A percentile compares a stretch with the other conserved stretches of the same genome.
Evolutionary conservation across 2,888 invertebrate species (phyloP).

Genomic region (Sinodicranocentrus sp.): DNA sequence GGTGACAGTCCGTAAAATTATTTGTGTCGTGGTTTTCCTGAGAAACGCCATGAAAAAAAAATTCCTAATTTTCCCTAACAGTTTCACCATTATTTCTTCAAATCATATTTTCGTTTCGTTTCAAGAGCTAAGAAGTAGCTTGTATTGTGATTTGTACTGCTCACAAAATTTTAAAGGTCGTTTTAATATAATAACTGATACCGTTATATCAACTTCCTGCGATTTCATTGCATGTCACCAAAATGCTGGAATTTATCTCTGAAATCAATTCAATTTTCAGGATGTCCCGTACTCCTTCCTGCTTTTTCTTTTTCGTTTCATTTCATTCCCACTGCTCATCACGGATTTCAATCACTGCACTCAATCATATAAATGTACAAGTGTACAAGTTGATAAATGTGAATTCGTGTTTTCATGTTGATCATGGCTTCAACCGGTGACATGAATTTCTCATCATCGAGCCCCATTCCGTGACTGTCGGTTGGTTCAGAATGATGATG

Average conservation of each 20-base stretch:
- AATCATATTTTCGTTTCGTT: too few species aligned
- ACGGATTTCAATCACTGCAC: slow-evolving; percentile 14
- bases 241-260: neutral
- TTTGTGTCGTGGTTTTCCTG: neutral
- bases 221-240: neutral
- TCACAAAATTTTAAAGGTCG: too few species aligned
- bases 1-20: slow-evolving; percentile 42
- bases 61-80: too few species aligned
- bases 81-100: too few species aligned
- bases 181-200: neutral
- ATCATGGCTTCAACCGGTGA: slow-evolving; percentile 10
- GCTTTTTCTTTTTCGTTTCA: neutral
- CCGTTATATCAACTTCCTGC: neutral
- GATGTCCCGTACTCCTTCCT: slow-evolving; percentile 19
- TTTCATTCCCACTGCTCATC: slow-evolving; percentile 14
- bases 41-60: too few species aligned
- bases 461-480: slow-evolving; percentile 44
- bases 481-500: slow-evolving; percentile 26
- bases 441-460: slow-evolving; percentile 42
- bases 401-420: neutral
- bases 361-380: slow-evolving; percentile 2
- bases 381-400: neutral
- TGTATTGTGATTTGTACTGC: too few species aligned
- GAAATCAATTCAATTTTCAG: slow-evolving; percentile 22
- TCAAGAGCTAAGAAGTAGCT: too few species aligned